Conservation (phyloP, 2,113 vertebrate species). For the Oncorhynchus nerka region DNA sequence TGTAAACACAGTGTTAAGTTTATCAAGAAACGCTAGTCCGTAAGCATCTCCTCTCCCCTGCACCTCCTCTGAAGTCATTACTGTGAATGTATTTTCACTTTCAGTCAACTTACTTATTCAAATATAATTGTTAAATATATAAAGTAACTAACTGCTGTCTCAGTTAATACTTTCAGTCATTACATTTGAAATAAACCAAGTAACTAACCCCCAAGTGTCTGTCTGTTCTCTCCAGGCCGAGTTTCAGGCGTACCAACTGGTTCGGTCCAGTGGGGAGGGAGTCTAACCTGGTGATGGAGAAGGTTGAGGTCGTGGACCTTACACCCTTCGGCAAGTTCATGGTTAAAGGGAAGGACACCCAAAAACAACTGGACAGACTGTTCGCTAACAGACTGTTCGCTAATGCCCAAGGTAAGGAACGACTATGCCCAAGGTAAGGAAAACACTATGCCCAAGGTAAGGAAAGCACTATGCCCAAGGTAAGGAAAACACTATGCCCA, state of each 20-base stretch:
- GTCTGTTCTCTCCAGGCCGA: slow-evolving; percentile 81
- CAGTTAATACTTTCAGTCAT: too few relatives aligned
- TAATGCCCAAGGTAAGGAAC: slow-evolving; percentile 83
- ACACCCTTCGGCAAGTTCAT: slow-evolving; percentile 92
- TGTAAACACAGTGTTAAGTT: too few relatives aligned
- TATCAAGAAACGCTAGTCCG: not conserved
- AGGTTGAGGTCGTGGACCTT: slow-evolving; percentile 93
- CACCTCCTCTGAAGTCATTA: not conserved
- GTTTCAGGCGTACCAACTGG: slow-evolving; percentile 95
- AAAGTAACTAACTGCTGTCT: too few relatives aligned
- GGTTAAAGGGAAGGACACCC: slow-evolving; percentile 87
- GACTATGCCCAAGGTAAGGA: not conserved
- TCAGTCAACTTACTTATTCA: too few relatives aligned
- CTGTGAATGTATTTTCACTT: not conserved
- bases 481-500: slow-evolving; percentile 38
- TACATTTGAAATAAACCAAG: not conserved
- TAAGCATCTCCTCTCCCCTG: not conserved
- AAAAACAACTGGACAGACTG: slow-evolving; percentile 84
- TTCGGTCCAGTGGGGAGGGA: slow-evolving; percentile 89
- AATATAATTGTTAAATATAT: too few relatives aligned
- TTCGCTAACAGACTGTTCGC: slow-evolving; percentile 81
- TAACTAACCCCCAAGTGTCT: not conserved
- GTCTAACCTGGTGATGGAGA: slow-evolving; percentile 94
- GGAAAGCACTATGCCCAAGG: slow-evolving; percentile 89
- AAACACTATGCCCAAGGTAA: too few relatives aligned